Conservation (phyloP, 2,888 invertebrate species). For the Ornithoptera priamus region DNA sequence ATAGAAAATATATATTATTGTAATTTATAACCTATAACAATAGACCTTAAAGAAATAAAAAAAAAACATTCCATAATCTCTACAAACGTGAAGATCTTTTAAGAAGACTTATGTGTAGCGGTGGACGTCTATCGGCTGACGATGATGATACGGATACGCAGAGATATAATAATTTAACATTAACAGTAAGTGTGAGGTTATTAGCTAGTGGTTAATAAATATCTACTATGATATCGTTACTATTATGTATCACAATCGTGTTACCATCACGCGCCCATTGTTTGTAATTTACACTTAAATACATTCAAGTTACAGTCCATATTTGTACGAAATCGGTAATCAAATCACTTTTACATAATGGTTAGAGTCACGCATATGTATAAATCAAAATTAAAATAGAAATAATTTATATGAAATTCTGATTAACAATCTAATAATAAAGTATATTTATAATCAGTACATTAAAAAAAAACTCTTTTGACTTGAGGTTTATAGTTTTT, state of each 20-base stretch:
- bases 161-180: too few species aligned
- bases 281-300: slow-evolving; percentile 49
- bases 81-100: too few species aligned
- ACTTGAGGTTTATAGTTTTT: too few species aligned
- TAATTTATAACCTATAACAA: too few species aligned
- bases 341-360: slow-evolving; percentile 71
- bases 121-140: too few species aligned
- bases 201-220: neutral
- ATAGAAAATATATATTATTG: too few species aligned
- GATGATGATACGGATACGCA: too few species aligned
- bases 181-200: too few species aligned
- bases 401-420: slow-evolving; percentile 43
- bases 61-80: too few species aligned
- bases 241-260: slow-evolving; percentile 63
- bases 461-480: too few species aligned
- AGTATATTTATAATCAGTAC: neutral
- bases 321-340: slow-evolving; percentile 51
- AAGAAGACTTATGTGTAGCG: too few species aligned
- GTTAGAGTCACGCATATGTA: slow-evolving; percentile 64
- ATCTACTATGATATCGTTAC: slow-evolving; percentile 43
- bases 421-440: neutral
- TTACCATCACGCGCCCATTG: slow-evolving; percentile 49
- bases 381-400: slow-evolving; percentile 64
- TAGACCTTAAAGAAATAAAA: too few species aligned
- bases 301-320: slow-evolving; percentile 44